Base-by-base conservation (phyloP, 2,797 vertebrate species). In the Pseudochromis fuscus region DNA sequence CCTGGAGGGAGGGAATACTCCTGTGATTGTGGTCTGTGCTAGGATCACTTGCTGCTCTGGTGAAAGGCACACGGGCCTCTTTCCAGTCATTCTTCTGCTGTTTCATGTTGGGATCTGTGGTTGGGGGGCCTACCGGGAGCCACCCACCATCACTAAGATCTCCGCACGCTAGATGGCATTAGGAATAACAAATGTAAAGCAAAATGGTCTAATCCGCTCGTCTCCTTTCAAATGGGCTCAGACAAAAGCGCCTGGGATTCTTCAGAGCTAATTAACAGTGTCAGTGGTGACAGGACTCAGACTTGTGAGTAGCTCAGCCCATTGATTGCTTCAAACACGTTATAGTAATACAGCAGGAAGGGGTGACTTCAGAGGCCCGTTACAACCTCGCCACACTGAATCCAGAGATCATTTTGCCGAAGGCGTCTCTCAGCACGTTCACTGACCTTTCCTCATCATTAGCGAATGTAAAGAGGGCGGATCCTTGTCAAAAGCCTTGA, bases 371-470 rank as follows among this genome's bases (percentile, higher is more conserved):
- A 75, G 76, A 79, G 81, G 69, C 53, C n/a, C 12, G 27, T 31
- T 60, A 58, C 63, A 65, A 82, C 83, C 79, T 87, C 73, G 75
- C 76, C 77, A 81, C 76, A 68, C 69, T 76, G 75, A 84, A 82
- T 84, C 81, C 67, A 24, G 30, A 67, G 73, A 87, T 86, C 77
- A 81, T 88, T 81, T 88, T 67, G 81, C 90, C 82, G 79, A 81
- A 80, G 81, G 87, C 91, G 82, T 79, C 67, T 85, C 75, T 61
- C 67, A 71, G 75, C 31, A 57, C 55, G 61, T 70, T 86, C 58
- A 72, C 28, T 88, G 90, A 91, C 83, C 89, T 89, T 89, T 77
- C 84, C 75, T 88, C 80, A 87, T 94, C 84, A 87, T 88, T 87
- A 84, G 76, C 52, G 63, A 56, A 87, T 76, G 73, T 65, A 80